Percentiles rank a stretch among this genome's conserved stretches.
phyloP scores from a whole-genome alignment of 2,888 invertebrate species.

The Matsumyia berberina region DNA sequence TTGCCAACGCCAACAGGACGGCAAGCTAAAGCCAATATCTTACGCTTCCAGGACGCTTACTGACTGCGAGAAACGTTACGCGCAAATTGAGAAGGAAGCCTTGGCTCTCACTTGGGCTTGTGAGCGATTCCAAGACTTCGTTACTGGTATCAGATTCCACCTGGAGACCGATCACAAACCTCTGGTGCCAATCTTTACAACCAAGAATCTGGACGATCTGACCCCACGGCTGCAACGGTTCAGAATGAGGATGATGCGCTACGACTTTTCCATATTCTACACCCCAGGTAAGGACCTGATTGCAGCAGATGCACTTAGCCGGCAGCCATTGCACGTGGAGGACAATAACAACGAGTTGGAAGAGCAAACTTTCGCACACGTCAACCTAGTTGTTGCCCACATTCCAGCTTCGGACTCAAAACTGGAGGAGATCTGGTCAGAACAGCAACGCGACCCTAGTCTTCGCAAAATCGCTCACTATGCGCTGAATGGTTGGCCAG shows the following conservation, averaged over 20 bases:
- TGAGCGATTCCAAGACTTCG: slow-evolving; percentile 80
- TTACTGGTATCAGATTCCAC: slow-evolving; percentile 81
- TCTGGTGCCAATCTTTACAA: slow-evolving; percentile 33
- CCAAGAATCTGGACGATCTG: slow-evolving; percentile 17
- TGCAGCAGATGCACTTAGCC: slow-evolving; percentile 17
- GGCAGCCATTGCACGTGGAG: neutral
- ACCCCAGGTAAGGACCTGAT: slow-evolving; percentile 8
- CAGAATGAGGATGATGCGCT: slow-evolving; percentile 32
- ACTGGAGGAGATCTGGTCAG: neutral
- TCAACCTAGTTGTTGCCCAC: slow-evolving; percentile 1
- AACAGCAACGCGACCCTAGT: slow-evolving; percentile 6
- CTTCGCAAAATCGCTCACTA: slow-evolving; percentile 18
- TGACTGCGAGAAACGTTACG: slow-evolving; percentile 80
- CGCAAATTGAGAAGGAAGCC: slow-evolving; percentile 69
- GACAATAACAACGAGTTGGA: slow-evolving; percentile 4
- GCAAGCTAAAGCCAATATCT: slow-evolving; percentile 78
- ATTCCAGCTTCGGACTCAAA: neutral
- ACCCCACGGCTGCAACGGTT: slow-evolving; percentile 16
- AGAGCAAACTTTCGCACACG: neutral
- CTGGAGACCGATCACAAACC: slow-evolving; percentile 68
- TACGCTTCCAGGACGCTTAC: slow-evolving; percentile 81
- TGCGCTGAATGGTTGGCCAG: slow-evolving; percentile 10
- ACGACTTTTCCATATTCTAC: slow-evolving; percentile 21
- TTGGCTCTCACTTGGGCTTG: slow-evolving; percentile 35
- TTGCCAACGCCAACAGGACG: slow-evolving; percentile 1